These are phyloP conservation scores for Lithodes maja DNA, from an alignment of 2,888 invertebrate genomes.

Conservation along the genomic window DNA sequence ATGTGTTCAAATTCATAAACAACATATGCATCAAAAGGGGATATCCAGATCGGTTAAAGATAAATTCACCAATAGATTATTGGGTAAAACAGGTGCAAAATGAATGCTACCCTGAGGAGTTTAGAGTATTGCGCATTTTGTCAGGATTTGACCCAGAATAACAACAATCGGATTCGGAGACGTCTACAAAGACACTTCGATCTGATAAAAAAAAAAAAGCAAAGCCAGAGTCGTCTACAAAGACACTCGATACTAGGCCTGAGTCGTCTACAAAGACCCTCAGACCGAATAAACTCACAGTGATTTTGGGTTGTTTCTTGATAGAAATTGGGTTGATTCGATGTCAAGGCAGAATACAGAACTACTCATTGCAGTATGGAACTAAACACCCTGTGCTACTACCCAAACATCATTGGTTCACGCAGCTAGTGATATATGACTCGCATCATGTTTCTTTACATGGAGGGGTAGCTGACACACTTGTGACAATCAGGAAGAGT, in stretches of 20 bases:
- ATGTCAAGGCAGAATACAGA: slow-evolving; percentile 11
- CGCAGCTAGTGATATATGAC: neutral
- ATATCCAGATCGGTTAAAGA: neutral
- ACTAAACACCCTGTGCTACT: slow-evolving; percentile 3
- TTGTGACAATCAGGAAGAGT: neutral
- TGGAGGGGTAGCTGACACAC: neutral
- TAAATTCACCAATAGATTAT: neutral
- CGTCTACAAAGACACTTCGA: neutral
- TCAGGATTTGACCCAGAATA: neutral
- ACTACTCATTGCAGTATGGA: neutral
- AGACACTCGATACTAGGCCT: neutral
- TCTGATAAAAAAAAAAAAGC: neutral
- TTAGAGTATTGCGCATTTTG: neutral
- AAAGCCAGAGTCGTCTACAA: neutral
- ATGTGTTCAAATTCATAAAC: slow-evolving; percentile 12
- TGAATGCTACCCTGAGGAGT: neutral
- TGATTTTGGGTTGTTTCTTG: slow-evolving; percentile 7
- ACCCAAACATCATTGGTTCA: slow-evolving; percentile 1
- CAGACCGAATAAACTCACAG: slow-evolving; percentile 9
- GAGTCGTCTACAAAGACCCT: slow-evolving; percentile 25
- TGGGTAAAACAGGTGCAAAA: neutral
- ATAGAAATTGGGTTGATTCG: neutral
- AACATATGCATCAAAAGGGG: neutral
- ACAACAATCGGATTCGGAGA: neutral
- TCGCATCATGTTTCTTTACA: neutral